These are phyloP conservation scores for Acanthis flammea DNA, from an alignment of 2,797 vertebrate species.

Conservation along the genomic window DNA sequence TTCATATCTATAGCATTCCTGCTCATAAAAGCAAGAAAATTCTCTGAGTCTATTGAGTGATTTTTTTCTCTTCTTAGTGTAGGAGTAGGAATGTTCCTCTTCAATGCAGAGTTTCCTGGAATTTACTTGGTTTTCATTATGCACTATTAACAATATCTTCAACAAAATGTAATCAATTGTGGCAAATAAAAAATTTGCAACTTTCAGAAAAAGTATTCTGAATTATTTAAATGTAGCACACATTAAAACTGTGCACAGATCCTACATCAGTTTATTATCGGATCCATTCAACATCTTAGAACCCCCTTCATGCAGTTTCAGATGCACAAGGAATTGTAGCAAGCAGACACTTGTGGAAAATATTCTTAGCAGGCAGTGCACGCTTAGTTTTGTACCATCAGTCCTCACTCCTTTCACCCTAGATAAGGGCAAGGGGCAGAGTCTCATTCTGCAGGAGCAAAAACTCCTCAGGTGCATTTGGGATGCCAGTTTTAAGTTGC, in stretches of 20 bases:
- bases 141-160: background rate
- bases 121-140: background rate
- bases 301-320: background rate
- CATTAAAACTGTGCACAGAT: background rate
- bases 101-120: background rate
- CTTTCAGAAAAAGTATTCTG: background rate
- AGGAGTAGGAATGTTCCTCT: background rate
- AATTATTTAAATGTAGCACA: background rate
- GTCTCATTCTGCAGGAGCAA: background rate
- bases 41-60: background rate
- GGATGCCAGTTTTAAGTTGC: background rate
- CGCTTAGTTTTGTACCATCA: background rate
- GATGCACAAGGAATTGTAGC: background rate
- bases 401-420: background rate
- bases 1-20: background rate
- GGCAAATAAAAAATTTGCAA: background rate
- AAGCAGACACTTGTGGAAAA: background rate
- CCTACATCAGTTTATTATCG: background rate
- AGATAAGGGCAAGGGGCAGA: background rate
- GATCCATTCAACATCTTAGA: background rate
- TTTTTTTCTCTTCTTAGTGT: background rate
- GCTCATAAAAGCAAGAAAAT: background rate
- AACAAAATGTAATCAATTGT: background rate
- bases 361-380: background rate
- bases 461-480: background rate